phyloP scores from a whole-genome alignment of 2,888 invertebrate species.

The Danaus chrysippus region DNA sequence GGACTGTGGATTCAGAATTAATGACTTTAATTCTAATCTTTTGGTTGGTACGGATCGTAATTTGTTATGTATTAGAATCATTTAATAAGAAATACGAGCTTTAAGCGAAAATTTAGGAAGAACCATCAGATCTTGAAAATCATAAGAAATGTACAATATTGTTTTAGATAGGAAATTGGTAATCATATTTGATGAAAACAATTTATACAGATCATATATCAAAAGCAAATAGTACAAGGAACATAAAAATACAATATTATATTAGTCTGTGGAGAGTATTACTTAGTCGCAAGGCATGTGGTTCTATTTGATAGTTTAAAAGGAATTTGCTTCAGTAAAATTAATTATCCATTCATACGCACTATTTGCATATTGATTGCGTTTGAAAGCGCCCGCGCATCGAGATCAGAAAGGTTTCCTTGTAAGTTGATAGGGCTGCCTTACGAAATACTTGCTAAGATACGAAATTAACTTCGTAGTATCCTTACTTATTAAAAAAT shows the following conservation, averaged over 20 bases:
- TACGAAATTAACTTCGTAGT: too few species aligned
- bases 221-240: too few species aligned
- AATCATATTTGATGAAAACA: too few species aligned
- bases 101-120: too few species aligned
- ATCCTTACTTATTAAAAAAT: too few species aligned
- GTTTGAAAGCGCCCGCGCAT: constrained; percentile 27
- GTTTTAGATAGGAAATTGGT: too few species aligned
- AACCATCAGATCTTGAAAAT: too few species aligned
- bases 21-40: too few species aligned
- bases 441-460: not conserved
- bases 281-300: not conserved
- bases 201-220: too few species aligned
- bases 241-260: not conserved
- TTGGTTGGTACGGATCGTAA: not conserved
- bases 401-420: constrained; percentile 24
- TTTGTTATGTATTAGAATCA: not conserved
- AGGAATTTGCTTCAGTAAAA: constrained; percentile 21
- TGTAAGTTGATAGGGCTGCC: constrained; percentile 20
- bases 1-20: not conserved
- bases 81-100: too few species aligned
- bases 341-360: constrained; percentile 22
- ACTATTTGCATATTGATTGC: constrained; percentile 34
- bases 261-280: not conserved
- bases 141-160: too few species aligned
- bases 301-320: constrained; percentile 11